Evolutionary conservation across 2,797 vertebrate genomes (phyloP), one percentile per base, ranked within the genome.

Genomic region (Pipistrellus pipistrellus): DNA sequence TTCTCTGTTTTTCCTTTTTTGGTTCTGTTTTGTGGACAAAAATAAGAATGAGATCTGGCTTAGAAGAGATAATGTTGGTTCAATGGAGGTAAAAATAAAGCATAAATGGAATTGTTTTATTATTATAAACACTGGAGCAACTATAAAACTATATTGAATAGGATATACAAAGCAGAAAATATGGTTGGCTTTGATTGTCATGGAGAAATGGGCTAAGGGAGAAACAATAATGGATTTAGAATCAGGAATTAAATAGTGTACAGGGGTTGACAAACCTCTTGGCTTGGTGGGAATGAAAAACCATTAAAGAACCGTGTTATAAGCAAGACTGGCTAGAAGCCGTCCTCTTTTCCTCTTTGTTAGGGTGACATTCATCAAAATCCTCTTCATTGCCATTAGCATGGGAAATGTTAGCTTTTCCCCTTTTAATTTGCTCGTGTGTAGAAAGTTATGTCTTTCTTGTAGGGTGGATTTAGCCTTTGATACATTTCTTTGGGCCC

Each of bases 401-500:
- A 85, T 55, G 76, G 78, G 73, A 90, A 95, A 57, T 93, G 53
- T 90, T 89, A 93, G 55, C 59, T 41, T 92, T 76, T 72, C 30
- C 14, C 23, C 25, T 21, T 85, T 91, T 93, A 80, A 62, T 96
- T 96, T 91, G 38, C 25, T 72, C 6, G 32, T 86, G 4, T 76
- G 18, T 85, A 48, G 55, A 86, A 95, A 88, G 71, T 84, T 93
- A 88, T 30, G 78, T 8, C 46, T 97, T 97, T 97, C 95, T 96
- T 91, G 23, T 86, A 95, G 96, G 96, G 81, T 97, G 81, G 59
- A 95, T 97, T 96, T 97, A 97, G 94, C 44, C 91, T 97, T 97
- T 97, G 96, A 95, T 94, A 97, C 73, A 92, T 93, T 85, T 97
- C 86, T 96, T 97, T 82, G 96, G 95, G n/a, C 38, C 77, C 48